Percentiles rank a stretch among this genome's conserved stretches.
phyloP scores from a whole-genome alignment of 2,888 invertebrate genomes.

The Cheilosia vernalis region DNA sequence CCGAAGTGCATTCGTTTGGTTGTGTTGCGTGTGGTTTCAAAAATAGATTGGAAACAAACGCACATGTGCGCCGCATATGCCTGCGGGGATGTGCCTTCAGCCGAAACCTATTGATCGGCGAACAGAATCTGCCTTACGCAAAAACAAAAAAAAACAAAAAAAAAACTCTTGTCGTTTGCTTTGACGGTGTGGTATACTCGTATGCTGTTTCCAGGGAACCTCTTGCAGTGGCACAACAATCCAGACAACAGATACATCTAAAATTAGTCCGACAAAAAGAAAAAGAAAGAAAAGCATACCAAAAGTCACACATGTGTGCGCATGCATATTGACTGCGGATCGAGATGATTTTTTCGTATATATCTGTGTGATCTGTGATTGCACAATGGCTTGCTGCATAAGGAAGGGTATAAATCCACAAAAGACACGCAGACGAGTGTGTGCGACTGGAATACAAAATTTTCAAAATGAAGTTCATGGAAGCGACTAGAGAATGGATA shows the following conservation, averaged over 20 bases:
- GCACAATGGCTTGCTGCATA: conserved; percentile 46
- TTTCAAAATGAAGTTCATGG: conserved; percentile 56
- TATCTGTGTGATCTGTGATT: conserved; percentile 59
- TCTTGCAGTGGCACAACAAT: conserved; percentile 1
- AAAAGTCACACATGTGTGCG: conserved; percentile 63
- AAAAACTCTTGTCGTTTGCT: too few relatives aligned
- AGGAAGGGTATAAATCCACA: conserved; percentile 27
- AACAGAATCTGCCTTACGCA: neutral
- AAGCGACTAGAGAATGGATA: conserved; percentile 12
- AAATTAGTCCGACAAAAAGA: conserved; percentile 45
- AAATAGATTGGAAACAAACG: conserved; percentile 50
- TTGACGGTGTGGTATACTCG: too few relatives aligned
- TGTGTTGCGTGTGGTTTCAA: conserved; percentile 35
- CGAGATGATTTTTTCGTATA: conserved; percentile 32
- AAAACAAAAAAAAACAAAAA: too few relatives aligned
- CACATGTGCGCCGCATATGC: conserved; percentile 66
- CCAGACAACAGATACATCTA: conserved; percentile 42
- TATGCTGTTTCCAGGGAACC: conserved; percentile 53
- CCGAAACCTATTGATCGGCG: conserved; percentile 43
- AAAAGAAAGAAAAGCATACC: conserved; percentile 6
- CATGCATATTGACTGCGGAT: conserved; percentile 63
- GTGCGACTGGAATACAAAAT: conserved; percentile 68
- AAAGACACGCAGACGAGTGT: conserved; percentile 3
- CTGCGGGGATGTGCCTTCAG: conserved; percentile 37
- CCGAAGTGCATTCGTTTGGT: neutral